A percentile compares a stretch with the other conserved stretches of the same genome.
phyloP scores from a whole-genome alignment of 2,797 vertebrate genomes.

The Mycteria americana region DNA sequence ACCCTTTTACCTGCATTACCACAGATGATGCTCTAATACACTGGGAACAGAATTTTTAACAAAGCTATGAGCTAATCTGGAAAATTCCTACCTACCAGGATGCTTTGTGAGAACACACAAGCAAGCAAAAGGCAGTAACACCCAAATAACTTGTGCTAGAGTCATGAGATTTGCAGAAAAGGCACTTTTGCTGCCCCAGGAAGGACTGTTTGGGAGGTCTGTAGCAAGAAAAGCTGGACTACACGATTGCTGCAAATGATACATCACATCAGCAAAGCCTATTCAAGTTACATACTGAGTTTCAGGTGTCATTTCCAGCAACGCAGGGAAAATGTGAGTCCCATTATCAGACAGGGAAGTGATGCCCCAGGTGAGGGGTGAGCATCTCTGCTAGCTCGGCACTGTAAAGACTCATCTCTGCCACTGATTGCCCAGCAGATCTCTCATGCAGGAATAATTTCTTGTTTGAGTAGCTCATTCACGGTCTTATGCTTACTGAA shows the following conservation, averaged over 20 bases:
- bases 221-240: not conserved
- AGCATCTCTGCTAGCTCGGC: not conserved
- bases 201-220: not conserved
- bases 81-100: not conserved
- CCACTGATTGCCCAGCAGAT: not conserved
- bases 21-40: not conserved
- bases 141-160: not conserved
- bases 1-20: not conserved
- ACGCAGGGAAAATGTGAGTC: not conserved
- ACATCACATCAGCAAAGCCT: not conserved
- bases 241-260: not conserved
- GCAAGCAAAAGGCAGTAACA: not conserved
- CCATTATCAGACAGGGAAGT: not conserved
- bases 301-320: not conserved
- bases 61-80: not conserved
- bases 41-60: not conserved
- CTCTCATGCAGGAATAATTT: not conserved
- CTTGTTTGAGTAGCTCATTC: not conserved
- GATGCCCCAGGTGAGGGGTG: rapidly evolving
- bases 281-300: not conserved
- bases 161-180: not conserved
- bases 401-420: not conserved
- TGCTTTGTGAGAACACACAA: not conserved
- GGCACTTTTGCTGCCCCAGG: not conserved
- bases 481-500: not conserved